phyloP scores from a whole-genome alignment of 2,797 vertebrate genomes.

The Microctenopoma stevenorrisi region DNA sequence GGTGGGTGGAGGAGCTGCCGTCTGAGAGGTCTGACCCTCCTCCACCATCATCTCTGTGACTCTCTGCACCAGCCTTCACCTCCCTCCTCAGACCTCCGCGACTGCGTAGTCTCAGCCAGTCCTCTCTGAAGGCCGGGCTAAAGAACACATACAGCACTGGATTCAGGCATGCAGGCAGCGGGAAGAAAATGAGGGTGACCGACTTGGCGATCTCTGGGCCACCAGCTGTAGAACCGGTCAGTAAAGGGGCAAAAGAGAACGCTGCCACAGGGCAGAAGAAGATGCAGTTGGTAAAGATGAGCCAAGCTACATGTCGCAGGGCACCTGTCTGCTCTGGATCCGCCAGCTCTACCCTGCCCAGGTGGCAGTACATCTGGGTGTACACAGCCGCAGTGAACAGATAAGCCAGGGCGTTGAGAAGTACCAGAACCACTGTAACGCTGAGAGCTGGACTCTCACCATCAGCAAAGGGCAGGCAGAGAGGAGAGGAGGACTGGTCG shows the following conservation, averaged over 20 bases:
- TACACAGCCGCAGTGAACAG: conserved; percentile 94
- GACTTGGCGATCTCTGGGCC: conserved; percentile 97
- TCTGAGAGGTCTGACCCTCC: conserved; percentile 77
- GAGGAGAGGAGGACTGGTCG: conserved; percentile 88
- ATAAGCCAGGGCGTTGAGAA: conserved; percentile 93
- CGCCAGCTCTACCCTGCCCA: conserved; percentile 92
- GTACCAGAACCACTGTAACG: conserved; percentile 91
- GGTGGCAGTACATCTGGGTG: conserved; percentile 93
- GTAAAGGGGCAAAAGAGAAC: conserved; percentile 93
- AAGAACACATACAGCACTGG: conserved; percentile 96
- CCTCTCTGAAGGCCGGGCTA: conserved; percentile 95
- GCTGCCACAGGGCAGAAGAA: conserved; percentile 98
- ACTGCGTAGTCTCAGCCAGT: conserved; percentile 90
- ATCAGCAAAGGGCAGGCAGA: conserved; percentile 95
- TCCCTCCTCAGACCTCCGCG: conserved; percentile 58
- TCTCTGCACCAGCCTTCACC: conserved; percentile 57
- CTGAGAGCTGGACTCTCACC: conserved; percentile 89
- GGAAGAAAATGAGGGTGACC: conserved; percentile 96
- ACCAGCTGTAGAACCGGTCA: conserved; percentile 86
- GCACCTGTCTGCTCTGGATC: conserved; percentile 90
- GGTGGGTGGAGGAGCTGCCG: conserved; percentile 80
- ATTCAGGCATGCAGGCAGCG: conserved; percentile 94
- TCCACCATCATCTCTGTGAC: conserved; percentile 65
- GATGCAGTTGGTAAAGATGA: conserved; percentile 99
- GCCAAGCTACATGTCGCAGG: conserved; percentile 95